Base-by-base conservation (phyloP, 2,888 invertebrate species). In the Eretmocerus hayati region DNA sequence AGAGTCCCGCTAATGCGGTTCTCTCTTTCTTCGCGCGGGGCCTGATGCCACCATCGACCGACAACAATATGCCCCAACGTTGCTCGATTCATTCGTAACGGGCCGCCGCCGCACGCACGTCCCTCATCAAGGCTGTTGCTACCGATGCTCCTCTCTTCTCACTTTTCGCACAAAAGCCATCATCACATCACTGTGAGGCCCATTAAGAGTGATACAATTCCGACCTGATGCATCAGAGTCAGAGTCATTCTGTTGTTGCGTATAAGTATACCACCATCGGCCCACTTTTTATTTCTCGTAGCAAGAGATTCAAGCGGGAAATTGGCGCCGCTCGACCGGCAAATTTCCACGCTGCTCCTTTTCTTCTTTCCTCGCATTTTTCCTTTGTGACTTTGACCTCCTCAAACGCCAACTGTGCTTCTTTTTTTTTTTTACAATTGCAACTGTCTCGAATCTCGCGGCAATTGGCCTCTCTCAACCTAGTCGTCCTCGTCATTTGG, bases 1-100 rank as follows among this genome's bases (percentile, higher is more conserved):
- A 18, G 19, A 20, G 36, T 18, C 37, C 37, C 37, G 37, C 26
- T 26, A 26, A 26, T 26, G 58, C 62, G 59, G 56, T 36, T 23
- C 33, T n/a, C n/a, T n/a, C n/a, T n/a, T n/a, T n/a, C n/a, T n/a
- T n/a, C n/a, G n/a, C n/a, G n/a, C n/a, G n/a, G n/a, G n/a, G n/a
- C n/a, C n/a, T n/a, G n/a, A n/a, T n/a, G n/a, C n/a, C n/a, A n/a
- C n/a, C n/a, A n/a, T n/a, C n/a, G n/a, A n/a, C n/a, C n/a, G n/a
- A n/a, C n/a, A n/a, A n/a, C n/a, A n/a, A n/a, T n/a, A n/a, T n/a
- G 42, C 30, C 20, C 21, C 26, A 23, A 46, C 50, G 50, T 48
- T 46, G 39, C 52, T 23, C 9, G 21, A 30, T 36, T 20, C 20
- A 16, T 38, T 11, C 33, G 37, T 18, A 37, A 13, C 15, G 33